These are phyloP conservation scores for Podarcis cretensis DNA, from an alignment of 2,113 vertebrate species.

Conservation along the genomic window DNA sequence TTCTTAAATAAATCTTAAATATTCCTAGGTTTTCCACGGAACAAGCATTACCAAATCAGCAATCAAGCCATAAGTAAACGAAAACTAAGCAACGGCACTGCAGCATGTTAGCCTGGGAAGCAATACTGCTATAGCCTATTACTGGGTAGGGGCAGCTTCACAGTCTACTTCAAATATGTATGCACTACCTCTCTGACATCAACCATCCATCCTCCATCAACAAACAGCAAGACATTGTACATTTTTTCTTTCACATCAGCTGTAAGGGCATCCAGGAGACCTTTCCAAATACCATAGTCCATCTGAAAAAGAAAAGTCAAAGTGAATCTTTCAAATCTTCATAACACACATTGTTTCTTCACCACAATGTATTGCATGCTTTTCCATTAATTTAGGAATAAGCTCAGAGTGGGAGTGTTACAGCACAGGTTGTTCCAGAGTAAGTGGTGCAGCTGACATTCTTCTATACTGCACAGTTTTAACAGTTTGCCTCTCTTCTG, in stretches of 20 bases:
- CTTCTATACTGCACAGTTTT: background rate
- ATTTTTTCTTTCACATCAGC: constrained; percentile 96
- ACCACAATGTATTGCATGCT: constrained; percentile 13
- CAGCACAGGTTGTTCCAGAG: background rate
- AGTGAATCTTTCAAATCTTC: constrained; percentile 2
- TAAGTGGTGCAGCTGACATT: background rate
- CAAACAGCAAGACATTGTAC: constrained; percentile 97
- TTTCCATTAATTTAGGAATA: background rate
- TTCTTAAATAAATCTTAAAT: background rate
- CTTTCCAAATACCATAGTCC: constrained; percentile 88
- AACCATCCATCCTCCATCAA: constrained; percentile 98
- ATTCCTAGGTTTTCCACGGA: background rate
- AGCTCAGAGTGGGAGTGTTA: background rate
- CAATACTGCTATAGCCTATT: background rate
- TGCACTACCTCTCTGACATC: constrained; percentile 89
- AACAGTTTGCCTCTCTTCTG: background rate
- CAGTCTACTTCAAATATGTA: rapidly evolving
- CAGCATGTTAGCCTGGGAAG: background rate
- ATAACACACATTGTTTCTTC: constrained; percentile 33
- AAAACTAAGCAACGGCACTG: background rate
- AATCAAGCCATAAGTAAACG: background rate
- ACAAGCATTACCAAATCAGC: background rate
- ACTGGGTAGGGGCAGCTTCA: background rate
- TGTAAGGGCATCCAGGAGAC: constrained; percentile 87
- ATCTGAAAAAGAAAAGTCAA: constrained; percentile 77